Conservation (phyloP, 2,113 vertebrate species). For the Psettodes erumei region DNA sequence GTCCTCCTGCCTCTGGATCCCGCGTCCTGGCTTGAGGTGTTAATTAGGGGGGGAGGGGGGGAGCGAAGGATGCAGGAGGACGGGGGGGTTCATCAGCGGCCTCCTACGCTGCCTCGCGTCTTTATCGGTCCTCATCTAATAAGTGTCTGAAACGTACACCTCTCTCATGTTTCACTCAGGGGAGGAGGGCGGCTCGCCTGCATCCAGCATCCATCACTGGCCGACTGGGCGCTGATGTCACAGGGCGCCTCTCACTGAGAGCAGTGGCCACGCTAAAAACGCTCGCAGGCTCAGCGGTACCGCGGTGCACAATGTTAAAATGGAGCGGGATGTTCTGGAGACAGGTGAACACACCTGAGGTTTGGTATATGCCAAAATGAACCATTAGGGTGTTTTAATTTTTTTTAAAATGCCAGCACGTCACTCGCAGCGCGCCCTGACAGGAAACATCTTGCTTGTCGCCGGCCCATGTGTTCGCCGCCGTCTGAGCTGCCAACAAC, state of each 20-base stretch:
- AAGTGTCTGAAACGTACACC: slow-evolving; percentile 53
- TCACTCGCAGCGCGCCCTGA: slow-evolving; percentile 1
- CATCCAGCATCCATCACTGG: slow-evolving; percentile 37
- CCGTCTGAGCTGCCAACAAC: slow-evolving; percentile 6
- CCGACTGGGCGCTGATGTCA: slow-evolving; percentile 31
- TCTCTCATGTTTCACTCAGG: slow-evolving; percentile 53
- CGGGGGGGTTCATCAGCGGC: slow-evolving; percentile 42
- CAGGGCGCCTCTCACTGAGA: not conserved
- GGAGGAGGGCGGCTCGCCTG: slow-evolving; percentile 30
- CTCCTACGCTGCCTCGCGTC: slow-evolving; percentile 17
- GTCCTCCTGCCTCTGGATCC: slow-evolving; percentile 50
- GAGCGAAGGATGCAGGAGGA: slow-evolving; percentile 28
- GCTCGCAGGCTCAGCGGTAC: slow-evolving; percentile 1
- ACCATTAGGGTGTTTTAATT: too few species aligned
- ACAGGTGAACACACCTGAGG: too few species aligned
- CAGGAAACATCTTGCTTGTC: not conserved
- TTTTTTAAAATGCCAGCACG: not conserved
- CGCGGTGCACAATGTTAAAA: not conserved
- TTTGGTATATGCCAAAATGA: slow-evolving; percentile 18
- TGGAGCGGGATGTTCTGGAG: too few species aligned
- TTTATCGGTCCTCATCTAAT: slow-evolving; percentile 61
- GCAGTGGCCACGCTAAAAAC: slow-evolving; percentile 5
- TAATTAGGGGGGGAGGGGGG: slow-evolving; percentile 71
- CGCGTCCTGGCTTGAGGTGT: slow-evolving; percentile 64
- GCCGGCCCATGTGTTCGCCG: not conserved